Evolutionary conservation across 2,113 vertebrate species (phyloP).

Genomic region (Petrocephalus microphthalmus): DNA sequence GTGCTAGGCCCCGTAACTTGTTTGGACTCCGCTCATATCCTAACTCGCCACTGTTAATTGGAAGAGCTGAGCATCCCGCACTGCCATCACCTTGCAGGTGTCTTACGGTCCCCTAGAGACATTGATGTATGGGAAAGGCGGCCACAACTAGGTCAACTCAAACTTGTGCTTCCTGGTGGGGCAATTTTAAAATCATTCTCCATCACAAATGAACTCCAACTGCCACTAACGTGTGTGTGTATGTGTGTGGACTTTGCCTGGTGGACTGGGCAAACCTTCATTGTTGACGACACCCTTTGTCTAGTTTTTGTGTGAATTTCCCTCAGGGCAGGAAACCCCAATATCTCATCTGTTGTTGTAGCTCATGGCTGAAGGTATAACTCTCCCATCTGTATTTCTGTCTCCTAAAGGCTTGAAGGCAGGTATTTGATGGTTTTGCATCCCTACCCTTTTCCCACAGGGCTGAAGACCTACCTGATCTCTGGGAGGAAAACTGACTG

Average conservation of each 20-base stretch:
- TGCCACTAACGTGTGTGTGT: background rate
- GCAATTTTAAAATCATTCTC: background rate
- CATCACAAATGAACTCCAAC: background rate
- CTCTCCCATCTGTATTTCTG: background rate
- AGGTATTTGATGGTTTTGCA: background rate
- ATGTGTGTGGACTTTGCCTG: background rate
- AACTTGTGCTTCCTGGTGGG: background rate
- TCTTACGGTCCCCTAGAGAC: background rate
- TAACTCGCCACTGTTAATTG: background rate
- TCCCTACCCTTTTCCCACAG: conserved; percentile 10
- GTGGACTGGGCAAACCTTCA: background rate
- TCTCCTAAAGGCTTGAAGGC: background rate
- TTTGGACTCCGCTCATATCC: background rate
- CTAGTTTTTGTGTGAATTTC: background rate
- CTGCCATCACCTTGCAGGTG: background rate
- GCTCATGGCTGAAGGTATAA: background rate
- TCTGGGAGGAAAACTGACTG: conserved; percentile 70
- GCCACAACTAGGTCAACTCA: background rate
- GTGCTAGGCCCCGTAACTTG: background rate
- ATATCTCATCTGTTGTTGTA: background rate
- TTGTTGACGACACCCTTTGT: background rate
- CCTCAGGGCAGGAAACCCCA: background rate
- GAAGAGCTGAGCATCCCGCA: background rate
- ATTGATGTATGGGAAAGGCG: background rate
- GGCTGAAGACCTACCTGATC: conserved; percentile 68